Conservation (phyloP, 2,797 vertebrate genomes). For the Peromyscus eremicus region DNA sequence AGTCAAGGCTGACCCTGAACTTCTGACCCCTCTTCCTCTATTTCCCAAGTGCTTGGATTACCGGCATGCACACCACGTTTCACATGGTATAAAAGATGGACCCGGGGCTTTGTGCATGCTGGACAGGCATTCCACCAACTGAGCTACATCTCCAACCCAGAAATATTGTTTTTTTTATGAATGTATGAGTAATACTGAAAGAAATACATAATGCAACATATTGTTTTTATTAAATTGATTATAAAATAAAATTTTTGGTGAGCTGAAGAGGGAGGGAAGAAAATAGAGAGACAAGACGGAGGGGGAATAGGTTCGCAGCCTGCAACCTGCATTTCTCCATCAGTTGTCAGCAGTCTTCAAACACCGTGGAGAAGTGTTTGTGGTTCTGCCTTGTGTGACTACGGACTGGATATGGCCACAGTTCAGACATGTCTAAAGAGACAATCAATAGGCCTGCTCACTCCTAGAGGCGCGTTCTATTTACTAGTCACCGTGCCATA, state of each 20-base stretch:
- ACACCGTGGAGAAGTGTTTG: rapidly evolving
- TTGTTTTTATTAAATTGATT: background rate
- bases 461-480: background rate
- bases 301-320: background rate
- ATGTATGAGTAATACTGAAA: background rate
- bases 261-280: background rate
- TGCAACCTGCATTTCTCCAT: background rate
- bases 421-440: background rate
- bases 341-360: background rate
- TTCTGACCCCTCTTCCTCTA: background rate
- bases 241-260: background rate
- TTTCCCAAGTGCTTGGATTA: background rate
- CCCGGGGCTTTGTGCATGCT: background rate
- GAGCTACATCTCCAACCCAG: background rate
- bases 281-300: background rate
- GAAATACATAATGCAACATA: background rate
- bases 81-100: background rate
- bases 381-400: background rate
- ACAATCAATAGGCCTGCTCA: background rate
- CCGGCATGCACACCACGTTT: background rate
- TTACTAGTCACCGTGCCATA: background rate
- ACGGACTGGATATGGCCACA: background rate
- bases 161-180: conserved; percentile 66
- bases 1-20: background rate
- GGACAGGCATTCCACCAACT: background rate